A percentile compares a stretch with the other conserved stretches of the same genome.
Conservation (phyloP, 2,797 vertebrate species). For the Oreochromis grahami region DNA sequence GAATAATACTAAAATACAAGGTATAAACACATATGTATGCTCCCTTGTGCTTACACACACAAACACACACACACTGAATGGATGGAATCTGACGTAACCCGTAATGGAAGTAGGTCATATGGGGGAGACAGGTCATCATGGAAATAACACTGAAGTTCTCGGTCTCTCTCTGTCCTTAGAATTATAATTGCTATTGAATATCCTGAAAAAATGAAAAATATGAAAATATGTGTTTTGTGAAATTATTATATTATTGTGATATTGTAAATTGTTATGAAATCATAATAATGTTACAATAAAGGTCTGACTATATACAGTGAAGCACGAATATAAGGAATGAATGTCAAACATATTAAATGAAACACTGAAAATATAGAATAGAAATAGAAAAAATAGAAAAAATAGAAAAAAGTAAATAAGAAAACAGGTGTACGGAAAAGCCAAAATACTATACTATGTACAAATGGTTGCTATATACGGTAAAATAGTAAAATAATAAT, state of each 20-base stretch:
- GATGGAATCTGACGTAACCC: conserved; percentile 68
- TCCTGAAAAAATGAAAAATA: neutral
- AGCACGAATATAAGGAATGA: neutral
- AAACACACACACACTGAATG: conserved; percentile 30
- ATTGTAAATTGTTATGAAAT: neutral
- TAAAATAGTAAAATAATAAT: neutral
- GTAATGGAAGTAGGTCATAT: conserved; percentile 70
- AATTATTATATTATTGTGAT: neutral
- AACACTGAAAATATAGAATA: neutral
- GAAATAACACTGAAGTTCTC: conserved; percentile 58
- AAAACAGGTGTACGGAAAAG: neutral
- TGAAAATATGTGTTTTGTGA: neutral
- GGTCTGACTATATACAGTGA: neutral
- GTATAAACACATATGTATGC: neutral
- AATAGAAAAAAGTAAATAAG: neutral
- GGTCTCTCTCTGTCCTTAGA: neutral
- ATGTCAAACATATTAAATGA: neutral
- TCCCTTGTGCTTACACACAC: neutral
- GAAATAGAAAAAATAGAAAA: neutral
- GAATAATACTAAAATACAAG: neutral
- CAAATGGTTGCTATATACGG: neutral
- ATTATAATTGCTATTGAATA: neutral
- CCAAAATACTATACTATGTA: neutral
- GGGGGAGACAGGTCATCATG: conserved; percentile 66
- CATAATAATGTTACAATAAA: neutral